phyloP scores from a whole-genome alignment of 2,888 invertebrate genomes.

The Leucophenga montana region DNA sequence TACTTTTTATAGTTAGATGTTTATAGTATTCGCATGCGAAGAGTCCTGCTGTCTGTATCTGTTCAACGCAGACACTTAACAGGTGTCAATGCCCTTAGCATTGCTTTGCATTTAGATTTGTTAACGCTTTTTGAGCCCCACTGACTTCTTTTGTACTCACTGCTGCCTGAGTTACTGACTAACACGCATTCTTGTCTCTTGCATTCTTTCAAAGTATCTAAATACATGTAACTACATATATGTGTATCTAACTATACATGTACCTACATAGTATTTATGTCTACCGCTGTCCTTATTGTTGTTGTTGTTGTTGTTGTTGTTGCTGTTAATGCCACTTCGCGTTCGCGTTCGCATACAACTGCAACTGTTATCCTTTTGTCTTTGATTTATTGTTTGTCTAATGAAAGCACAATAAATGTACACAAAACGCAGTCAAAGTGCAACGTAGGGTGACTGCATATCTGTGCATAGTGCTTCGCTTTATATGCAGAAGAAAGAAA shows the following conservation, averaged over 20 bases:
- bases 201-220: too few species aligned
- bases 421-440: constrained; percentile 13
- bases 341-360: not conserved
- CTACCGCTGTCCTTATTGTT: too few species aligned
- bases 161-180: constrained; percentile 2
- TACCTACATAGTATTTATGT: too few species aligned
- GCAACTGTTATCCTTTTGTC: constrained; percentile 24
- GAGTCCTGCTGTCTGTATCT: constrained; percentile 6
- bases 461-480: too few species aligned
- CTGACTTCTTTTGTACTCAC: constrained; percentile 9
- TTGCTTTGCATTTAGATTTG: constrained; percentile 17
- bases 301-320: too few species aligned
- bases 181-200: too few species aligned
- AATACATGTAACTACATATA: too few species aligned
- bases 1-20: not conserved
- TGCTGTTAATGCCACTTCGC: not conserved
- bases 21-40: constrained; percentile 7
- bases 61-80: constrained; percentile 30
- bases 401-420: constrained; percentile 22
- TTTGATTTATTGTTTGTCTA: constrained; percentile 27
- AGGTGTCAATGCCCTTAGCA: constrained; percentile 39
- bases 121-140: constrained; percentile 5
- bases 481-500: too few species aligned
- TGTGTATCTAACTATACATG: too few species aligned
- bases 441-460: too few species aligned